Conservation (phyloP, 2,888 invertebrate species). For the Yponomeuta evonymella region DNA sequence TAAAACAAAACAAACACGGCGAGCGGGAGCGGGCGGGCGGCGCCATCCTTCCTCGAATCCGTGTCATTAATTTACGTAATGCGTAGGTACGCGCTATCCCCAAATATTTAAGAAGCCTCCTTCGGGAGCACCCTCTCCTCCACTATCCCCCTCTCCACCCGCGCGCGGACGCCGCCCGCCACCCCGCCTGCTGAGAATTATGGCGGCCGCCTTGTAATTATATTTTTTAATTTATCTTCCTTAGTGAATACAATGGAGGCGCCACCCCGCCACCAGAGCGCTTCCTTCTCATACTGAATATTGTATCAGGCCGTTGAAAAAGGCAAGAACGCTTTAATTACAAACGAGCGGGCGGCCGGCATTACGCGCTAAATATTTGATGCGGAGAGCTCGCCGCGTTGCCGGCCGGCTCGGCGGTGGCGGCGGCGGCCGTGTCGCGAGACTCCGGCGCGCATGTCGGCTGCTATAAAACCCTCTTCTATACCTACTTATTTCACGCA, state of each 20-base stretch:
- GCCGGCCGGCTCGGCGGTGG: not conserved
- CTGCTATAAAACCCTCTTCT: slow-evolving; percentile 65
- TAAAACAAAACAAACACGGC: slow-evolving; percentile 74
- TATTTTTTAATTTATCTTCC: slow-evolving; percentile 84
- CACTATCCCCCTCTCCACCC: slow-evolving; percentile 55
- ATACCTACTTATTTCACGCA: slow-evolving; percentile 50
- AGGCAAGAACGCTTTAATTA: slow-evolving; percentile 77
- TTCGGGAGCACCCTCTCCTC: slow-evolving; percentile 72
- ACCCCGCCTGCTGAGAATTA: slow-evolving; percentile 74
- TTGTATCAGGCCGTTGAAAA: slow-evolving; percentile 76
- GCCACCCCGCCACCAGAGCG: slow-evolving; percentile 73
- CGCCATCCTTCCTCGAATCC: slow-evolving; percentile 77
- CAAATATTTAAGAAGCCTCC: slow-evolving; percentile 77
- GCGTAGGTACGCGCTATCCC: slow-evolving; percentile 77
- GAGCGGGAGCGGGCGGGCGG: slow-evolving; percentile 49
- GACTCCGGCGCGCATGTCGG: slow-evolving; percentile 14
- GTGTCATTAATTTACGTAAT: slow-evolving; percentile 78
- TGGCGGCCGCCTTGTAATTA: slow-evolving; percentile 81
- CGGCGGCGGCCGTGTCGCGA: not conserved
- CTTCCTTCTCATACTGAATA: slow-evolving; percentile 76
- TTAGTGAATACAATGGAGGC: slow-evolving; percentile 79
- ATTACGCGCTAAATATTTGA: slow-evolving; percentile 73
- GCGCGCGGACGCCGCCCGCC: slow-evolving; percentile 35
- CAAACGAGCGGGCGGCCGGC: slow-evolving; percentile 72
- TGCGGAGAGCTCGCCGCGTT: slow-evolving; percentile 57